Conservation (phyloP, 2,797 vertebrate species). For the Thunnus albacares region DNA sequence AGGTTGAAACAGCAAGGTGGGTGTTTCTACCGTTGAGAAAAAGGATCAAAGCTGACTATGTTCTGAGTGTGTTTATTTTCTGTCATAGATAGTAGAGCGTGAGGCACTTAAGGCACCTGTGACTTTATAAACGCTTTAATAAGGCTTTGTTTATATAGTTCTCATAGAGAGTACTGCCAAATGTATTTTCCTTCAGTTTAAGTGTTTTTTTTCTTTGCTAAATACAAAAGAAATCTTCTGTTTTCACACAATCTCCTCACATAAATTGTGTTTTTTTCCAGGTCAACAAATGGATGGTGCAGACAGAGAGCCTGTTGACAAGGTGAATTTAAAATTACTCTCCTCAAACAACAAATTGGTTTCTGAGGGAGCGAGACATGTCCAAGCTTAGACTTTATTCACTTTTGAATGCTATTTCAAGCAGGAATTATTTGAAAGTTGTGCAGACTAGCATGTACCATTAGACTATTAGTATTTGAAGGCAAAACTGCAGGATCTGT, state of each 20-base stretch:
- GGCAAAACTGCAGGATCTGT: slow-evolving; percentile 12
- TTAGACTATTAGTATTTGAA: slow-evolving; percentile 42
- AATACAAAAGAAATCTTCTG: slow-evolving; percentile 55
- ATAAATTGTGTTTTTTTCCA: slow-evolving; percentile 79
- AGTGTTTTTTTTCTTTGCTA: slow-evolving; percentile 50
- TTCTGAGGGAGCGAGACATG: slow-evolving; percentile 68
- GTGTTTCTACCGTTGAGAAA: slow-evolving; percentile 13
- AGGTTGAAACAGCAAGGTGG: slow-evolving; percentile 69
- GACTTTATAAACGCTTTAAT: slow-evolving; percentile 30
- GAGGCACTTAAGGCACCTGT: slow-evolving; percentile 2
- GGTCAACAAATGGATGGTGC: slow-evolving; percentile 69
- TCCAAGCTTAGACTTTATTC: slow-evolving; percentile 53
- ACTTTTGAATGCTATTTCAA: slow-evolving; percentile 54
- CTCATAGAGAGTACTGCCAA: slow-evolving; percentile 38
- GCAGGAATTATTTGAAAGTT: slow-evolving; percentile 60
- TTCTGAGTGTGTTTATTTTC: slow-evolving; percentile 34
- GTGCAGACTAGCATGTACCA: slow-evolving; percentile 25
- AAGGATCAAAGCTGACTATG: slow-evolving; percentile 13
- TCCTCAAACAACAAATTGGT: slow-evolving; percentile 74
- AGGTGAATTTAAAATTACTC: slow-evolving; percentile 82
- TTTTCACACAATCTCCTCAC: slow-evolving; percentile 68
- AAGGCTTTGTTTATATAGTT: slow-evolving; percentile 44
- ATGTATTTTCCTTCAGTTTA: slow-evolving; percentile 60
- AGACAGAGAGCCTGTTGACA: slow-evolving; percentile 78
- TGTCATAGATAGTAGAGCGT: slow-evolving; percentile 4